Evolutionary conservation across 2,113 vertebrate genomes (phyloP).

Genomic region (Sitta europaea): DNA sequence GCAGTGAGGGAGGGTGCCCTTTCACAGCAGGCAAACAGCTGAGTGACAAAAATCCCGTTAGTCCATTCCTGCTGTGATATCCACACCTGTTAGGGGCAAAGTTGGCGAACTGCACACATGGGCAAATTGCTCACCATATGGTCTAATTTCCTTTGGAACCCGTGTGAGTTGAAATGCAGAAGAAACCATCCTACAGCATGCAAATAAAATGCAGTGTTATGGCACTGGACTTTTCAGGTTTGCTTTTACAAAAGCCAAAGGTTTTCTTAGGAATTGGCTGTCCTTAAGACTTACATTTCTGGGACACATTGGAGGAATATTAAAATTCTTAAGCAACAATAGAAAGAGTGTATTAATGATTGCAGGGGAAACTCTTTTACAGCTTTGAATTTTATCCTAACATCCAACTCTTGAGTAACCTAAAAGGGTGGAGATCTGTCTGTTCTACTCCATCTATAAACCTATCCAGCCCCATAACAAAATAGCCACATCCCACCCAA

Average conservation of each 20-base stretch:
- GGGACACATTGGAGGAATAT: background rate
- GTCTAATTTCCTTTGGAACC: background rate
- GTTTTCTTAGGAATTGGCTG: background rate
- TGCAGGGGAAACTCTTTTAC: background rate
- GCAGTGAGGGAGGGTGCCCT: background rate
- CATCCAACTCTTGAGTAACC: background rate
- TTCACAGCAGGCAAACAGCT: background rate
- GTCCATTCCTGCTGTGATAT: background rate
- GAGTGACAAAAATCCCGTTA: background rate
- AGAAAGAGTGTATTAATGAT: background rate
- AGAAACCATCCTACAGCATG: background rate
- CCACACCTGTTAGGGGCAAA: background rate
- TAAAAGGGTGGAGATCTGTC: background rate
- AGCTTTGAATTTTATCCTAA: background rate
- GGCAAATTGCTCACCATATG: background rate
- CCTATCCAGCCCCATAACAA: background rate
- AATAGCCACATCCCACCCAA: background rate
- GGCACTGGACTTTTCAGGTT: background rate
- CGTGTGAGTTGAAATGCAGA: background rate
- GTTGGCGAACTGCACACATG: background rate
- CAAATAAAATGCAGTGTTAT: background rate
- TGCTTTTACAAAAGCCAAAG: background rate
- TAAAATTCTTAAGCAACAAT: background rate
- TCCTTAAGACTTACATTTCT: background rate
- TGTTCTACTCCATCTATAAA: background rate